Base-by-base conservation (phyloP, 2,113 vertebrate genomes). In the Dicaeum eximium region DNA sequence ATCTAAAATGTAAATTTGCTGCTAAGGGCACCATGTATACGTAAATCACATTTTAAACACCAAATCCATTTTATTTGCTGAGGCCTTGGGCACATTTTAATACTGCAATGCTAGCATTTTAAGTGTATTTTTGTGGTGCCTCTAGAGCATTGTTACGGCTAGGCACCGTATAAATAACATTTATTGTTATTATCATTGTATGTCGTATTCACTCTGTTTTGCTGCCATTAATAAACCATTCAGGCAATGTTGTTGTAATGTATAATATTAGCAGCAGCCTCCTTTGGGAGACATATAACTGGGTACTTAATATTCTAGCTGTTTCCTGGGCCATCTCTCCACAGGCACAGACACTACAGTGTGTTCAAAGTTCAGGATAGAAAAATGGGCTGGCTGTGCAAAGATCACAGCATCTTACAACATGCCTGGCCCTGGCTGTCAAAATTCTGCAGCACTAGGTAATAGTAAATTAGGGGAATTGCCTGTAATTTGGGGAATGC, bases 151-250 rank as follows among this genome's bases (percentile, higher is more conserved):
- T 94, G 93, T 96, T 35, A 23, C 15, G 4, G 93, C 82, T 89
- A 97, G 95, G 82, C 96, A 97, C 95, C 91, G 1, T 95, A 98
- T 98, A 98, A 98, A 98, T 98, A 98, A 98, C 88, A 92, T 98
- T 98, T 98, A 98, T 95, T 97, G 95, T 98, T 98, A 97, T 98
- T 98, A 98, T 97, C 97, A 97, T 97, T 97, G 95, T 95, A 97
- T 96, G 97, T 97, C 89, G 84, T 95, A 95, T 98, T 97, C 96
- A 98, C 96, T 98, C 97, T 97, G 97, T 97, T 98, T 98, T 86
- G 96, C 92, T 95, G 87, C 88, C 96, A 98, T 98, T 98, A 98
- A 97, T 98, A 98, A 98, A 97, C 97, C 96, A 98, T 98, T 97
- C 97, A 92, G 97, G 96, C 97, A 98, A 97, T 97, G 98, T 95